Conservation (phyloP, 2,888 invertebrate species). For the Cerastis leucographa region DNA sequence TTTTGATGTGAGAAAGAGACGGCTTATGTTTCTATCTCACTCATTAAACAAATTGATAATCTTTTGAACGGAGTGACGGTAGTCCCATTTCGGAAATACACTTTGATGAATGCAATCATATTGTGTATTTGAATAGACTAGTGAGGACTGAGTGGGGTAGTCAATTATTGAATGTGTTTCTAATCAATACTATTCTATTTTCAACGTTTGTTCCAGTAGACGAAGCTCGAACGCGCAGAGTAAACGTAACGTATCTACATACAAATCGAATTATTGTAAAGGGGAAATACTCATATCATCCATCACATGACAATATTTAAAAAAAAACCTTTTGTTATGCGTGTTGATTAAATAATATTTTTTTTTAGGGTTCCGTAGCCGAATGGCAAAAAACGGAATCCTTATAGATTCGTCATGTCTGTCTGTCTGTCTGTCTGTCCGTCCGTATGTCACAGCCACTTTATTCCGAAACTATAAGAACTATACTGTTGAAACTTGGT, state of each 20-base stretch:
- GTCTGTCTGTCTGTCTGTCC: no score
- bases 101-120: not conserved
- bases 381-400: no score
- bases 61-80: not conserved
- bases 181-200: slow-evolving; percentile 1
- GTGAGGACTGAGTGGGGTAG: not conserved
- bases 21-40: not conserved
- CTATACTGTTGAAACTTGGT: no score
- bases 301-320: not conserved
- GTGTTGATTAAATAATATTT: no score
- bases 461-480: no score
- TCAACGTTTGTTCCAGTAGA: not conserved
- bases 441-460: no score
- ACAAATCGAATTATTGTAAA: not conserved
- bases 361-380: no score
- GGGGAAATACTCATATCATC: not conserved
- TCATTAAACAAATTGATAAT: slow-evolving; percentile 4
- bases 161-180: not conserved
- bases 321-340: no score
- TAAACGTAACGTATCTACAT: not conserved
- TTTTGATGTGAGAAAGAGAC: slow-evolving; percentile 16
- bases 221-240: not conserved
- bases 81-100: not conserved
- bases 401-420: no score
- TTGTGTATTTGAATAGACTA: slow-evolving; percentile 8